Conservation (phyloP, 1,140 invertebrate species). For the Uloborus diversus region DNA sequence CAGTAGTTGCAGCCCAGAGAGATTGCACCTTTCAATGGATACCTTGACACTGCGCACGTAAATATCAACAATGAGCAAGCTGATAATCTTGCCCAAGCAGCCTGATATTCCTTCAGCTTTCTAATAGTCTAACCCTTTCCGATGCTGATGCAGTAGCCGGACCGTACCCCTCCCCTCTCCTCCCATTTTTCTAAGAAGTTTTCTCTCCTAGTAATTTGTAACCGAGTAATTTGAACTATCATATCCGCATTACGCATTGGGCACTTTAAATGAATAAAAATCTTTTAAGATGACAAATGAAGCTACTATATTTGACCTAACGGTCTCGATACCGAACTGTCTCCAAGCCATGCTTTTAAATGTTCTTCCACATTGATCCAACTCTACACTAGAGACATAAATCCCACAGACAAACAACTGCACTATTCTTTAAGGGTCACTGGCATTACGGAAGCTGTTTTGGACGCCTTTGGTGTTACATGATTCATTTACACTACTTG, state of each 20-base stretch:
- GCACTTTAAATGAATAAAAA: neutral
- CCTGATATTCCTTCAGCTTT: neutral
- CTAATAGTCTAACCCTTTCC: neutral
- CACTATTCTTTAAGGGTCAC: neutral
- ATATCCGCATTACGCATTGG: neutral
- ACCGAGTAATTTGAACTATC: neutral
- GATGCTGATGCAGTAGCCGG: neutral
- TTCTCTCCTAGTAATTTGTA: neutral
- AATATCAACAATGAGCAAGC: neutral
- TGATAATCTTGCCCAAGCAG: neutral
- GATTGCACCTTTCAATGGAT: neutral
- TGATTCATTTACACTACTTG: neutral
- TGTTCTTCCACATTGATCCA: neutral
- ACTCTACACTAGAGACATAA: conserved; percentile 2
- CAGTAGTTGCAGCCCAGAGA: neutral
- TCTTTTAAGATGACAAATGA: neutral
- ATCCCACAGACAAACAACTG: neutral
- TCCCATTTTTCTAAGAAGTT: neutral
- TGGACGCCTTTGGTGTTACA: neutral
- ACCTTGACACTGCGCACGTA: neutral
- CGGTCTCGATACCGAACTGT: neutral
- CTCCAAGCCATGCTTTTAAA: neutral
- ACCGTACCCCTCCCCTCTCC: neutral
- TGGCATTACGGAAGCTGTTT: neutral
- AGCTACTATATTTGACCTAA: neutral